phyloP scores from a whole-genome alignment of 1,140 invertebrate genomes.

The Asobara japonica region DNA sequence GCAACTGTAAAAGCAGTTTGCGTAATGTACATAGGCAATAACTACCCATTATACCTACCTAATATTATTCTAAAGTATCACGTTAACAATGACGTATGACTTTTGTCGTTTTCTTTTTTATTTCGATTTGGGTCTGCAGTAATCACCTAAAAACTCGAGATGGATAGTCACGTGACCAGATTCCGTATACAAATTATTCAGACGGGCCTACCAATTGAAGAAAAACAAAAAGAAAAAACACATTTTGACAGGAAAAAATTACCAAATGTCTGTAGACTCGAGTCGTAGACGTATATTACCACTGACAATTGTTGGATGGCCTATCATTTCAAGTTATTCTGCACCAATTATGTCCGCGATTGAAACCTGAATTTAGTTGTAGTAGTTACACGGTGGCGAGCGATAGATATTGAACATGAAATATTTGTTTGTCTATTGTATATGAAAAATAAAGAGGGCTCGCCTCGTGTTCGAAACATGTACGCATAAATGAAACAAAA shows the following conservation, averaged over 20 bases:
- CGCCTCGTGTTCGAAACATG: constrained; percentile 17
- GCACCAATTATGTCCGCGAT: constrained; percentile 10
- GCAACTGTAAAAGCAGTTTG: constrained; percentile 37
- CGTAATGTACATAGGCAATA: constrained; percentile 50
- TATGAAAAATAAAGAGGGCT: constrained; percentile 28
- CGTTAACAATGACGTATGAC: constrained; percentile 20
- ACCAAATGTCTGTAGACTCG: constrained; percentile 25
- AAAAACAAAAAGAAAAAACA: no score
- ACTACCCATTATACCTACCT: constrained; percentile 48
- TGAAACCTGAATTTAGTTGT: neutral
- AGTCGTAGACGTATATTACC: neutral
- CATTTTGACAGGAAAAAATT: no score
- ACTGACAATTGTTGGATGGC: constrained; percentile 46
- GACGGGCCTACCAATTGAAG: no score
- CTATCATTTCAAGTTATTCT: constrained; percentile 44
- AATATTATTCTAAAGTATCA: constrained; percentile 51
- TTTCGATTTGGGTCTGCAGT: constrained; percentile 33
- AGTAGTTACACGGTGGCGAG: neutral
- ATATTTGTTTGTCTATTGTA: constrained; percentile 20
- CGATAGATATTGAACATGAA: neutral
- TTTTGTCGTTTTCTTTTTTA: constrained; percentile 40
- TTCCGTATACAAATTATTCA: neutral
- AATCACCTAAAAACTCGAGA: neutral
- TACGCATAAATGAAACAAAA: constrained; percentile 36
- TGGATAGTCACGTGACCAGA: no score